Percentiles rank a stretch among this genome's conserved stretches.
Conservation (phyloP, 2,797 vertebrate species). For the Acanthornis magna region DNA sequence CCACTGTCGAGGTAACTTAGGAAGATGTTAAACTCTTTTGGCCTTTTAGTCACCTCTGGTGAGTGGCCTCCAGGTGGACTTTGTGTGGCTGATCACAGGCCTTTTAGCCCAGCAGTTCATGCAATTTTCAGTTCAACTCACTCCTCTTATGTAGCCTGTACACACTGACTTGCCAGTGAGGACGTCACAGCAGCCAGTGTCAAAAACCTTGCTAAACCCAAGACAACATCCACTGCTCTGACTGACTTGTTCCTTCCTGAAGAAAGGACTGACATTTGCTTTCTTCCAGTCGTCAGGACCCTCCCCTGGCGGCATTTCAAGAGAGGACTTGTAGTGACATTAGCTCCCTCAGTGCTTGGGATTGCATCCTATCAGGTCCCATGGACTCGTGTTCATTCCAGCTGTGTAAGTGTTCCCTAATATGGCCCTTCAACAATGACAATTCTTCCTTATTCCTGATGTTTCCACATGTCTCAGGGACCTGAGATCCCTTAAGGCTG, state of each 20-base stretch:
- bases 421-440: not conserved
- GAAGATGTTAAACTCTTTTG: not conserved
- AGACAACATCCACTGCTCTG: not conserved
- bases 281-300: not conserved
- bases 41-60: not conserved
- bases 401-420: not conserved
- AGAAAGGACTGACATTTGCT: not conserved
- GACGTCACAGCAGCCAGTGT: not conserved
- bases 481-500: not conserved
- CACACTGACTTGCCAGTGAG: not conserved
- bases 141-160: not conserved
- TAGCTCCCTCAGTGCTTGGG: not conserved
- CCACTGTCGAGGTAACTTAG: not conserved
- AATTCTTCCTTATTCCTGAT: not conserved
- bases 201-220: not conserved
- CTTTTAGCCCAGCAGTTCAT: not conserved
- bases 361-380: not conserved
- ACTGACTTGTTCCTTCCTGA: not conserved
- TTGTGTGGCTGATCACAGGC: not conserved
- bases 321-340: not conserved
- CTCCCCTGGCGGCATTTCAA: not conserved
- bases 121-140: not conserved
- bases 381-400: not conserved
- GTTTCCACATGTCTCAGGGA: not conserved
- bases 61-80: not conserved